Evolutionary conservation across 2,113 vertebrate species (phyloP).

Genomic region (Phalacrocorax carbo): DNA sequence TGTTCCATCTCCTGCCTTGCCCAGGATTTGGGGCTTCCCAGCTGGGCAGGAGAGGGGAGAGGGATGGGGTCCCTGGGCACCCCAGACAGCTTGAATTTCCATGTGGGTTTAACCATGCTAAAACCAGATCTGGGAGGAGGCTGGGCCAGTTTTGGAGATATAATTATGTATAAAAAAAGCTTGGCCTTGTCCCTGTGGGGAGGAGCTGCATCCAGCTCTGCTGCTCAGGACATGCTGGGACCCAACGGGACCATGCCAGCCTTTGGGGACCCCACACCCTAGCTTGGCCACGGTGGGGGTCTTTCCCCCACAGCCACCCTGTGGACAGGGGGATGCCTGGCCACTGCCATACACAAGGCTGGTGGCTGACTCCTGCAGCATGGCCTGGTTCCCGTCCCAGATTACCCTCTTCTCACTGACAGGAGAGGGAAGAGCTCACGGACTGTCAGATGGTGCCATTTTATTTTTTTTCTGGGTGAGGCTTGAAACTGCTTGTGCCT

Average conservation of each 20-base stretch:
- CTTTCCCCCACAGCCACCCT: neutral
- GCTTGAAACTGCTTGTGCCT: neutral
- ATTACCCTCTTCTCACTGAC: neutral
- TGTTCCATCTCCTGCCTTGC: neutral
- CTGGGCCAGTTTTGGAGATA: neutral
- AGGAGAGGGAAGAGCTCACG: neutral
- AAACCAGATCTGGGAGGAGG: conserved; percentile 39
- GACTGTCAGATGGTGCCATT: conserved; percentile 32
- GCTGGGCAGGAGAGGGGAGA: neutral
- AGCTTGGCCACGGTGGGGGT: accelerated
- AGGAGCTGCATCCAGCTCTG: neutral
- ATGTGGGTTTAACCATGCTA: neutral
- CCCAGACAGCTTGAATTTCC: neutral
- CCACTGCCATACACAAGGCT: accelerated
- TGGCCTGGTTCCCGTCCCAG: neutral
- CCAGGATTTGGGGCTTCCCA: neutral
- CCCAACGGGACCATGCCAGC: accelerated
- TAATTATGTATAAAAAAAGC: conserved; percentile 18
- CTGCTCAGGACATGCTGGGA: accelerated
- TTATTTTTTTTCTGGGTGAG: neutral
- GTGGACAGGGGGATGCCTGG: accelerated
- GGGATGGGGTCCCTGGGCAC: neutral
- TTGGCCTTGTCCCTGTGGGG: neutral
- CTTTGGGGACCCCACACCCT: neutral
- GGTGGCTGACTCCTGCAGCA: neutral